These are phyloP conservation scores for fruit fly (Drosophila melanogaster) DNA, from an alignment of 1,140 invertebrate genomes.

Conservation along the genomic window DNA sequence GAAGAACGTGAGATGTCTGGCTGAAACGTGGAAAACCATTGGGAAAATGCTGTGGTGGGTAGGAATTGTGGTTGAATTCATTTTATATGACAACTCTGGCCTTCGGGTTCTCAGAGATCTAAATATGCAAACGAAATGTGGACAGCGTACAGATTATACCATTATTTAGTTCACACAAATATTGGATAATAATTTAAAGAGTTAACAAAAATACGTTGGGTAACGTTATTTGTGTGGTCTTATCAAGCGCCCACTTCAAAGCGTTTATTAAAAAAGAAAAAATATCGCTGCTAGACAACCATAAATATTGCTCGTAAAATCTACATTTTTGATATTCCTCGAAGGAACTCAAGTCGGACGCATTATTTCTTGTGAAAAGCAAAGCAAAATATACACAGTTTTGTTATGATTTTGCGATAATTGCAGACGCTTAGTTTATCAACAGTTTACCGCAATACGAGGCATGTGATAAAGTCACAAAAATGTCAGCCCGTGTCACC, in stretches of 20 bases:
- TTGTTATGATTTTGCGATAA: slow-evolving; percentile 43
- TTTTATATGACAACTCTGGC: slow-evolving; percentile 5
- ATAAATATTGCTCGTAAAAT: not conserved
- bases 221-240: slow-evolving; percentile 6
- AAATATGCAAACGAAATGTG: slow-evolving; percentile 14
- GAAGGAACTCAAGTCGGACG: slow-evolving; percentile 20
- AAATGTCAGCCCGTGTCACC: slow-evolving; percentile 70
- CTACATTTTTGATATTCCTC: not conserved
- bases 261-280: slow-evolving; percentile 17
- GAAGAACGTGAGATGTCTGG: slow-evolving; percentile 4
- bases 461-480: slow-evolving; percentile 82
- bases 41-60: slow-evolving; percentile 10
- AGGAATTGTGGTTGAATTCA: not conserved
- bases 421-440: slow-evolving; percentile 36
- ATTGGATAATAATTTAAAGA: slow-evolving; percentile 33
- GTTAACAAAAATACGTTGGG: not conserved
- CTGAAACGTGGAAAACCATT: slow-evolving; percentile 15
- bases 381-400: slow-evolving; percentile 12
- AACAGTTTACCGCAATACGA: slow-evolving; percentile 74
- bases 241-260: slow-evolving; percentile 8
- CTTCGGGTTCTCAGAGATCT: slow-evolving; percentile 11
- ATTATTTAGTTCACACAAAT: slow-evolving; percentile 34
- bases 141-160: slow-evolving; percentile 28
- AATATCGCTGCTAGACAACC: not conserved
- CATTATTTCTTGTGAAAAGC: slow-evolving; percentile 13